phyloP scores from a whole-genome alignment of 23 tunicate species.

The Halocynthia roretzi region DNA sequence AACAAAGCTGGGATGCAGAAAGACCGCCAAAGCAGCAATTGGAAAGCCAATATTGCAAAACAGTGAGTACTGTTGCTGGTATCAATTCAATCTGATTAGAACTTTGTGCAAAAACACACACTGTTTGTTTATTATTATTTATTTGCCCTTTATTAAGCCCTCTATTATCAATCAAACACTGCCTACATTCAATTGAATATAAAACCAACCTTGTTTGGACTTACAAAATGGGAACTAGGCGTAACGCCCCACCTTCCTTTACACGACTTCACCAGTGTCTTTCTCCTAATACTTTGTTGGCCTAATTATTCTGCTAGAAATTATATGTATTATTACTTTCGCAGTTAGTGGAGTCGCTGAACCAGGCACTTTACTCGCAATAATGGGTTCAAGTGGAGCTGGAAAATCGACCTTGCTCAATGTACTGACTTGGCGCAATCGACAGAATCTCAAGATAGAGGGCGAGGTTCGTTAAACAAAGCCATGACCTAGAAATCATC shows the following conservation, averaged over 20 bases:
- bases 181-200: background rate
- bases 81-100: background rate
- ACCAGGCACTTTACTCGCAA: constrained; percentile 73
- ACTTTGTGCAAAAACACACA: too few species aligned
- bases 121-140: background rate
- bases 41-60: constrained; percentile 18
- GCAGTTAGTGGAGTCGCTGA: constrained; percentile 72
- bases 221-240: too few species aligned
- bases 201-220: too few species aligned
- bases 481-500: too few species aligned
- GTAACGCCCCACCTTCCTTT: too few species aligned
- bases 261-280: too few species aligned
- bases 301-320: background rate
- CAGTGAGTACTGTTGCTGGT: background rate
- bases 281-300: too few species aligned
- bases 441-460: constrained; percentile 37
- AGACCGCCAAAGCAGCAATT: background rate
- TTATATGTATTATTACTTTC: background rate
- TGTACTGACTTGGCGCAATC: constrained; percentile 72
- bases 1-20: background rate
- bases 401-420: constrained; percentile 86
- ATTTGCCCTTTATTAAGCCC: background rate
- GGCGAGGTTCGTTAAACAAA: constrained; percentile 39
- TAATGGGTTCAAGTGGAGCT: constrained; percentile 91
- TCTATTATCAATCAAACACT: background rate